phyloP scores from a whole-genome alignment of 2,113 vertebrate species.

The Anguilla rostrata region DNA sequence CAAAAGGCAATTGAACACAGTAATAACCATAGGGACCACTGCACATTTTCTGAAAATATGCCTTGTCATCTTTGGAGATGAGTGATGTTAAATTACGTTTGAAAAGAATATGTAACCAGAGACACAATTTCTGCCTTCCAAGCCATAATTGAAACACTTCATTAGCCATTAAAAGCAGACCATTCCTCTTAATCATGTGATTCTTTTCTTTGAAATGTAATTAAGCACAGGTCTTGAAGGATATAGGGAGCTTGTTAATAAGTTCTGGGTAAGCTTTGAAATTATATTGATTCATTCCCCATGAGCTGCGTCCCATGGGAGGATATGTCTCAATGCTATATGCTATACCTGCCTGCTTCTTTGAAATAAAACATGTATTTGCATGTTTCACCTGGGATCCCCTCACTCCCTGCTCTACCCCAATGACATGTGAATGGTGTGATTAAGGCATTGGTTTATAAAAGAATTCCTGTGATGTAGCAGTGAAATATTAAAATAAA shows the following conservation, averaged over 20 bases:
- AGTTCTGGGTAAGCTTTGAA: constrained; percentile 21
- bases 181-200: not conserved
- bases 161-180: not conserved
- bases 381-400: not conserved
- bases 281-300: constrained; percentile 30
- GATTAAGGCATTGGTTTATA: not conserved
- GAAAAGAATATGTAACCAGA: not conserved
- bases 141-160: constrained; percentile 9
- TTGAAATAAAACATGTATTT: constrained; percentile 19
- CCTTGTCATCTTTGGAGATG: not conserved
- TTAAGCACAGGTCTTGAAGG: constrained; percentile 27
- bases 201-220: constrained; percentile 18
- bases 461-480: not conserved
- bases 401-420: not conserved
- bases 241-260: constrained; percentile 28
- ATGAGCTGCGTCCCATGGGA: constrained; percentile 6
- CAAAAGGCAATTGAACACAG: not conserved
- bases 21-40: constrained; percentile 2
- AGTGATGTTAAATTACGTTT: not conserved
- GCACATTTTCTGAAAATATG: constrained; percentile 3
- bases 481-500: not conserved
- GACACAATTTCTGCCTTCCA: constrained; percentile 9
- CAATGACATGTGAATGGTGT: not conserved
- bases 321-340: not conserved
- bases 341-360: constrained; percentile 15